Evolutionary conservation across 2,113 vertebrate species (phyloP).

Genomic region (Forbesichthys papilliferus): DNA sequence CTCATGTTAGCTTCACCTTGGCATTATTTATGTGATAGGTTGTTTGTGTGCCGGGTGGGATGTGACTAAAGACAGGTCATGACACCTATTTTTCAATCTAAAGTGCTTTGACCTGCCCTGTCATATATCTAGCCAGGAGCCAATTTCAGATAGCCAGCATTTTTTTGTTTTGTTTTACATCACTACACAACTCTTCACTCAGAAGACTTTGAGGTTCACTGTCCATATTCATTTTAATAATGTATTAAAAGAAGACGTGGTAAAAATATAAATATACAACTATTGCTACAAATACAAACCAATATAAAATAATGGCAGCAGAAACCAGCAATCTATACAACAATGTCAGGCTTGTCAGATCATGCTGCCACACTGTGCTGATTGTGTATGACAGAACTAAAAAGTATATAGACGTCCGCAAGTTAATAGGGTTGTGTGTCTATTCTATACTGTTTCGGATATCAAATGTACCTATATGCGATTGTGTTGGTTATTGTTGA

Average conservation of each 20-base stretch:
- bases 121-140: neutral
- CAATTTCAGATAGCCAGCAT: neutral
- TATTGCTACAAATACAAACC: neutral
- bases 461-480: conserved; percentile 25
- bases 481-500: conserved; percentile 55
- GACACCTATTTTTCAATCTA: conserved; percentile 45
- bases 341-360: no score
- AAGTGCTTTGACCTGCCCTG: conserved; percentile 15
- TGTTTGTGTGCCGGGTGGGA: conserved; percentile 44
- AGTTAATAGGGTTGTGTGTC: conserved; percentile 42
- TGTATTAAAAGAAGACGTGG: neutral
- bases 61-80: conserved; percentile 34
- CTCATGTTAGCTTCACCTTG: conserved; percentile 41
- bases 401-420: conserved; percentile 1
- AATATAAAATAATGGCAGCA: no score
- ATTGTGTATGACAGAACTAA: no score
- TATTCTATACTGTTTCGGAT: conserved; percentile 8
- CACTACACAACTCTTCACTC: neutral
- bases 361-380: no score
- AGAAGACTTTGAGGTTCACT: neutral
- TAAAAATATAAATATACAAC: neutral
- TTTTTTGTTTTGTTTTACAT: neutral
- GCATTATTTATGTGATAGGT: conserved; percentile 43
- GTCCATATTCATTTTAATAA: neutral
- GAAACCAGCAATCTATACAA: no score